Evolutionary conservation across 1,140 invertebrate species (phyloP).

Genomic region (Hesperophylax magnus): DNA sequence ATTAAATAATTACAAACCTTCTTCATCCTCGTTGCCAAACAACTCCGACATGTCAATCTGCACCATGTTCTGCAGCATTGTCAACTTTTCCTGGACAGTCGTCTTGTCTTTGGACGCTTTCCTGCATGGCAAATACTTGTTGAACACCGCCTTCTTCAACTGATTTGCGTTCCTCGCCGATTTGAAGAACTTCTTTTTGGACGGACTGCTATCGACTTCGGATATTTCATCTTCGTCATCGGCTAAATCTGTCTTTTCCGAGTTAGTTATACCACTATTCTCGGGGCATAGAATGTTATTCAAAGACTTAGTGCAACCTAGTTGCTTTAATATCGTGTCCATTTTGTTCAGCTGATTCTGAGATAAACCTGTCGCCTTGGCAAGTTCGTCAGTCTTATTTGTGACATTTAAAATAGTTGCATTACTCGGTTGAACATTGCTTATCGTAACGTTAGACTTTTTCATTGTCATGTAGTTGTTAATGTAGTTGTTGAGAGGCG

Average conservation of each 20-base stretch:
- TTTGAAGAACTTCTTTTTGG: conserved; percentile 61
- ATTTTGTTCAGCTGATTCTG: conserved; percentile 50
- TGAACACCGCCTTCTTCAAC: conserved; percentile 31
- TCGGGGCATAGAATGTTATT: conserved; percentile 34
- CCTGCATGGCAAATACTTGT: conserved; percentile 34
- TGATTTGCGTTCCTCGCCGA: conserved; percentile 47
- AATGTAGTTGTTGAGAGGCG: conserved; percentile 61
- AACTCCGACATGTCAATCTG: conserved; percentile 55
- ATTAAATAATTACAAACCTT: conserved; percentile 34
- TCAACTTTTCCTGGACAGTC: conserved; percentile 18
- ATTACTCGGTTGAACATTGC: not conserved
- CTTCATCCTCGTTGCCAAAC: conserved; percentile 40
- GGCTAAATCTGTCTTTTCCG: not conserved
- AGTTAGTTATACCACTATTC: not conserved
- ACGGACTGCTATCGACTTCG: not conserved
- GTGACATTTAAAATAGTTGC: conserved; percentile 6
- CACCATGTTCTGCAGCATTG: conserved; percentile 39
- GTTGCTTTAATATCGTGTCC: conserved; percentile 49
- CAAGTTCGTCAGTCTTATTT: not conserved
- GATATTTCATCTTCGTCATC: not conserved
- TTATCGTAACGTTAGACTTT: conserved; percentile 29
- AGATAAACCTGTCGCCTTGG: conserved; percentile 31
- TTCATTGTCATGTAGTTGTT: conserved; percentile 56
- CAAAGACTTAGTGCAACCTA: conserved; percentile 15
- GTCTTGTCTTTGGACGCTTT: conserved; percentile 53